Base-by-base conservation (phyloP, 2,113 vertebrate genomes). In the Phasianus colchicus region DNA sequence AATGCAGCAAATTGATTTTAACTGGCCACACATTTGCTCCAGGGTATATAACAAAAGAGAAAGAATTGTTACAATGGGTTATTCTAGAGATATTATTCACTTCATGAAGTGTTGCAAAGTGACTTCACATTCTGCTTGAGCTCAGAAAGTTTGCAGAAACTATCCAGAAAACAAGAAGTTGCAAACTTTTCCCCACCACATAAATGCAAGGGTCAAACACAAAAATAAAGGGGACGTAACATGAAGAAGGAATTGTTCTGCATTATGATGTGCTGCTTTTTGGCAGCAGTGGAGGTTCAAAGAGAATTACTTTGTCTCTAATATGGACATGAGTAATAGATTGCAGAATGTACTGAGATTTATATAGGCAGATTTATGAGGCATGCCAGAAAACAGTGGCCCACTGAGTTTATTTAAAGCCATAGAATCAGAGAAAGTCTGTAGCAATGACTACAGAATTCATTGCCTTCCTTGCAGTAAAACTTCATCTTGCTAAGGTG, bases 351-450 rank as follows among this genome's bases (percentile, higher is more conserved):
- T 95, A 79, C 93, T 86, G 89, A 95, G 89, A 94, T 89, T 93
- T 95, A 94, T 92, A 97, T 57, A 95, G 95, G 80, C 94, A 96
- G 95, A 96, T 96, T 97, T 96, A 94, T 94, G 95, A 92, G 80
- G 83, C 61, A n/a, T 94, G 89, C 93, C 95, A 93, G 95, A 94
- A 96, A 88, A 91, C 82, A 86, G 89, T 91, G 88, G 93, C 58
- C 85, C 29, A 42, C 58, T 0, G 61, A 83, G 72, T 96, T 95
- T 96, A 91, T 95, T 96, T 96, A 95, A 95, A 95, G 88, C 72
- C 85, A 24, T 52, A 79, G 73, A 83, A 75, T 81, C 57, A 65
- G 86, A 95, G 77, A 7, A 21, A 76, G 83, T 88, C 83, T 90
- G 90, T 80, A 75, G 61, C 83, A 95, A 93, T 57, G 88, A 93